phyloP scores from a whole-genome alignment of 2,888 invertebrate species.

The Ptychoptera contaminata region DNA sequence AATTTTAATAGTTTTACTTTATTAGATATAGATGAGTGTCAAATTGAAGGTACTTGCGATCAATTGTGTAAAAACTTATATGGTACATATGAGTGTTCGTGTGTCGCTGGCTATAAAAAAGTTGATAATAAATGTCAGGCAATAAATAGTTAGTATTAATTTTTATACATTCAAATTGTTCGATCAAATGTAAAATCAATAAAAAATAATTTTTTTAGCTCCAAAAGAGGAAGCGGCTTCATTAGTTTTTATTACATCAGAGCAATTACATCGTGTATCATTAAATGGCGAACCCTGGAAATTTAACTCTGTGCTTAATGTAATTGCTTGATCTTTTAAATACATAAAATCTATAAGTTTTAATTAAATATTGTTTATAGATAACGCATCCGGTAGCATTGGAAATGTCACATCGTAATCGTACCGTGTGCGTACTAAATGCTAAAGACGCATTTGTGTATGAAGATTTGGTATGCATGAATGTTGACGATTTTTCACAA shows the following conservation, averaged over 20 bases:
- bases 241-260: constrained; percentile 50
- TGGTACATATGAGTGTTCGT: constrained; percentile 55
- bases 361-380: constrained; percentile 3
- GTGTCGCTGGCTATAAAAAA: constrained; percentile 51
- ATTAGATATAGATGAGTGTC: constrained; percentile 65
- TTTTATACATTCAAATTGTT: not conserved
- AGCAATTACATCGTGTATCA: constrained; percentile 45
- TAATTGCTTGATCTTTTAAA: constrained; percentile 1
- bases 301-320: constrained; percentile 26
- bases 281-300: constrained; percentile 35
- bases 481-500: constrained; percentile 43
- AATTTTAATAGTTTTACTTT: not conserved
- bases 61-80: constrained; percentile 53
- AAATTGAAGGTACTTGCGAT: constrained; percentile 51
- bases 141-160: constrained; percentile 43
- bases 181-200: not conserved
- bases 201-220: constrained; percentile 31
- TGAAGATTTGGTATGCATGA: constrained; percentile 45
- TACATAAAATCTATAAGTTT: not conserved
- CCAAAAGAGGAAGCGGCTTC: constrained; percentile 45
- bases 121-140: constrained; percentile 46
- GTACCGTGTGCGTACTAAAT: constrained; percentile 57
- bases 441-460: constrained; percentile 34
- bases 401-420: constrained; percentile 51
- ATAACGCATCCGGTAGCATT: constrained; percentile 34